A percentile compares a stretch with the other conserved stretches of the same genome.
These are phyloP conservation scores for Prostheceraeus crozeri DNA, from an alignment of 2,888 invertebrate genomes.

Conservation along the genomic window DNA sequence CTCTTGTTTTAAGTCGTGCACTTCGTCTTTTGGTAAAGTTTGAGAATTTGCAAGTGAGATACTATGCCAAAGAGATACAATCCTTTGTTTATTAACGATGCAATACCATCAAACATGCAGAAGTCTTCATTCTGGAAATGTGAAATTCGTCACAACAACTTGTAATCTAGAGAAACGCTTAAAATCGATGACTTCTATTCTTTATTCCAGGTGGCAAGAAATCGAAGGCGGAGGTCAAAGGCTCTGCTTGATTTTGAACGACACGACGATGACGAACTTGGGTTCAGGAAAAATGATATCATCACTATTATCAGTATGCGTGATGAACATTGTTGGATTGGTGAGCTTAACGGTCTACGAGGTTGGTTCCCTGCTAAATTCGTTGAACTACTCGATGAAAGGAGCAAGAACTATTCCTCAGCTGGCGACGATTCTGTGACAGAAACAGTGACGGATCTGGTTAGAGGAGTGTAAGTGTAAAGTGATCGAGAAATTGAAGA, in stretches of 20 bases:
- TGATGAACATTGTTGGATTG: slow-evolving; percentile 97
- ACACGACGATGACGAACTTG: slow-evolving; percentile 93
- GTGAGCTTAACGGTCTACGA: slow-evolving; percentile 80
- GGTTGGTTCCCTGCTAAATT: slow-evolving; percentile 96
- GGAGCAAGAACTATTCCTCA: slow-evolving; percentile 65
- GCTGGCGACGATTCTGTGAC: slow-evolving; percentile 90
- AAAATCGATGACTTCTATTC: too few species aligned
- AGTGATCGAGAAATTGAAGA: slow-evolving; percentile 23
- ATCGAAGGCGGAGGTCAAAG: slow-evolving; percentile 80
- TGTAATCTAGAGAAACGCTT: too few species aligned
- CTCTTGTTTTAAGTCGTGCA: too few species aligned
- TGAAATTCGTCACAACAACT: too few species aligned
- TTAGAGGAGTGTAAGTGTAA: slow-evolving; percentile 68
- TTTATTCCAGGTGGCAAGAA: slow-evolving; percentile 51
- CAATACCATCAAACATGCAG: too few species aligned
- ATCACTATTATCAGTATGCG: slow-evolving; percentile 92
- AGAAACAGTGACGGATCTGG: slow-evolving; percentile 89
- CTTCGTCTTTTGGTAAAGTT: too few species aligned
- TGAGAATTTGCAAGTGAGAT: too few species aligned
- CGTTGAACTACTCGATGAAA: slow-evolving; percentile 86
- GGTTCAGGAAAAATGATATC: slow-evolving; percentile 94
- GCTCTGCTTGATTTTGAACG: slow-evolving; percentile 92
- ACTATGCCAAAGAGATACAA: too few species aligned
- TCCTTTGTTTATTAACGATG: too few species aligned
- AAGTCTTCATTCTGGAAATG: too few species aligned